Evolutionary conservation across 2,113 vertebrate species (phyloP).

Genomic region (Verasper variegatus): DNA sequence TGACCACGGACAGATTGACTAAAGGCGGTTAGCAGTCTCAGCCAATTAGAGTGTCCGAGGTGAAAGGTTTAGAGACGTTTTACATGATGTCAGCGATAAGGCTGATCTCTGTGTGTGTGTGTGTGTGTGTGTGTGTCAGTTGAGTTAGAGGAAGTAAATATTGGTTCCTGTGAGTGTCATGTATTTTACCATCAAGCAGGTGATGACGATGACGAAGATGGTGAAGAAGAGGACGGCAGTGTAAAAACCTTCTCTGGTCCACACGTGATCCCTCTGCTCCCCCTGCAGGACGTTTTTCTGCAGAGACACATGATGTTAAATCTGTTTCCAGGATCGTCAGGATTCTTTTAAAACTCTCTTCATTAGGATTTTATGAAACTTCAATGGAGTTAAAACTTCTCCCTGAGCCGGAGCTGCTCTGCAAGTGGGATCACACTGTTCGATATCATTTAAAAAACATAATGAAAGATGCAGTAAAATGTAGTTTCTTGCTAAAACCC

Average conservation of each 20-base stretch:
- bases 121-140: too few relatives aligned
- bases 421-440: too few relatives aligned
- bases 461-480: too few relatives aligned
- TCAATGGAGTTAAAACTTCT: too few relatives aligned
- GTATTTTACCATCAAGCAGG: slow-evolving; percentile 92
- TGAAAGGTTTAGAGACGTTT: slow-evolving; percentile 2
- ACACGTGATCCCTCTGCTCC: slow-evolving; percentile 89
- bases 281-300: slow-evolving; percentile 95
- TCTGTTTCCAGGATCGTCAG: background rate
- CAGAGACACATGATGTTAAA: slow-evolving; percentile 48
- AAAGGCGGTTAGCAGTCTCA: background rate
- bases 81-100: slow-evolving; percentile 10
- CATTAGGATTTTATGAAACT: too few relatives aligned
- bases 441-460: too few relatives aligned
- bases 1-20: slow-evolving; percentile 18
- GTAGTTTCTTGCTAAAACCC: too few relatives aligned
- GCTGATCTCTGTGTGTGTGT: too few relatives aligned
- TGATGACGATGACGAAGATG: slow-evolving; percentile 92
- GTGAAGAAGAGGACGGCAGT: slow-evolving; percentile 93
- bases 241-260: slow-evolving; percentile 93
- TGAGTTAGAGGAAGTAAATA: background rate
- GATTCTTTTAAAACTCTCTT: too few relatives aligned
- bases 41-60: slow-evolving; percentile 5
- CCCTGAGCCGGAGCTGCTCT: too few relatives aligned
- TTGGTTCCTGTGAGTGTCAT: background rate